These are phyloP conservation scores for Mycalesis mineus DNA, from an alignment of 2,888 invertebrate species.

Conservation along the genomic window DNA sequence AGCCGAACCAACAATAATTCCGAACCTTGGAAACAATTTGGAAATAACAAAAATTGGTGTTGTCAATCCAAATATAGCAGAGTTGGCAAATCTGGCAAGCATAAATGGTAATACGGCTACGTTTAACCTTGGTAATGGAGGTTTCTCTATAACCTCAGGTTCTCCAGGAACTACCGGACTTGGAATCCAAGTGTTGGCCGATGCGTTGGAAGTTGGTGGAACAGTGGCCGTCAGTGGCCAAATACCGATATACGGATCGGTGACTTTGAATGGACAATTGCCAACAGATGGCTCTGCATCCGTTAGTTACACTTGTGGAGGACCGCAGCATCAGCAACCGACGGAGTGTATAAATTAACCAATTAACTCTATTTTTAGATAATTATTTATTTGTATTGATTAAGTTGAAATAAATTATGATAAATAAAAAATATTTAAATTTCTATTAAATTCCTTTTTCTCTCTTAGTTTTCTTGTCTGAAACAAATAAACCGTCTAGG, in stretches of 20 bases:
- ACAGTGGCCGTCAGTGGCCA: slow-evolving; percentile 48
- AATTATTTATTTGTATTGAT: background rate
- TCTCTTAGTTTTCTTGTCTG: no score
- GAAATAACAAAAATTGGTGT: slow-evolving; percentile 8
- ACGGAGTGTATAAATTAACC: background rate
- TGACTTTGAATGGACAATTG: slow-evolving; percentile 47
- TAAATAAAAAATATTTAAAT: no score
- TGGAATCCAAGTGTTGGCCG: slow-evolving; percentile 48
- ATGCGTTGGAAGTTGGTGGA: slow-evolving; percentile 53
- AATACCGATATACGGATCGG: slow-evolving; percentile 52
- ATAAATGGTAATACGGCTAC: slow-evolving; percentile 35
- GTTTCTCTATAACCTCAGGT: slow-evolving; percentile 35
- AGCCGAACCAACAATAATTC: slow-evolving; percentile 16
- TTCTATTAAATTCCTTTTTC: no score
- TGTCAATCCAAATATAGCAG: slow-evolving; percentile 20
- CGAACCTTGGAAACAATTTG: background rate
- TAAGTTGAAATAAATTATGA: background rate
- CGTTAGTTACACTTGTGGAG: slow-evolving; percentile 43
- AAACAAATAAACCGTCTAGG: no score
- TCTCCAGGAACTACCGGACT: slow-evolving; percentile 36
- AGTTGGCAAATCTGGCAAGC: slow-evolving; percentile 27
- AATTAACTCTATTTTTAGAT: background rate
- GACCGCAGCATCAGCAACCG: background rate
- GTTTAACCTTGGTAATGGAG: slow-evolving; percentile 35
- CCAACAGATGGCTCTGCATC: slow-evolving; percentile 47